A percentile compares a stretch with the other conserved stretches of the same genome.
These are phyloP conservation scores for Chunga burmeisteri DNA, from an alignment of 2,113 vertebrate genomes.

Conservation along the genomic window DNA sequence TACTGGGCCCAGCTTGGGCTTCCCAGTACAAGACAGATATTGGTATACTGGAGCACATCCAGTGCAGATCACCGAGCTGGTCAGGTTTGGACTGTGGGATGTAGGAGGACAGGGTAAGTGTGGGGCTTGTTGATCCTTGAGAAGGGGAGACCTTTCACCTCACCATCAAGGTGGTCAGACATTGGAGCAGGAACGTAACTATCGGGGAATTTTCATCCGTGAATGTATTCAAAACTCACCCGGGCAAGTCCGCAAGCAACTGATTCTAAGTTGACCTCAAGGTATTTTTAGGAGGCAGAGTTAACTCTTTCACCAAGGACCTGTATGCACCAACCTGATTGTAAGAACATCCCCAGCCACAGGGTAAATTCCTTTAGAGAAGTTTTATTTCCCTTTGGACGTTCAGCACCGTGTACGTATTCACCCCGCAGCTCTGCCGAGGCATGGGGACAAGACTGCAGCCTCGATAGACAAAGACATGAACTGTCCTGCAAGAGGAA, in stretches of 20 bases:
- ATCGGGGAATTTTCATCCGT: neutral
- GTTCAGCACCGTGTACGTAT: neutral
- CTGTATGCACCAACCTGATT: neutral
- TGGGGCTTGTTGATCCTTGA: neutral
- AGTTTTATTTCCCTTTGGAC: neutral
- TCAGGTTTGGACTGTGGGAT: neutral
- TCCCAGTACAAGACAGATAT: neutral
- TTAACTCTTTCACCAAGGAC: neutral
- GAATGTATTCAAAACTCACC: neutral
- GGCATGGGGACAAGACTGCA: neutral
- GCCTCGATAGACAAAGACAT: neutral
- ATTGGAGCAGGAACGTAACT: rapidly evolving
- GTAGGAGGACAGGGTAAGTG: rapidly evolving
- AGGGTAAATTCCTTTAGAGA: neutral
- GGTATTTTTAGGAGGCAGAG: neutral
- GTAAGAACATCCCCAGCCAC: neutral
- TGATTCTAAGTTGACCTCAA: neutral
- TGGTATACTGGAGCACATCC: neutral
- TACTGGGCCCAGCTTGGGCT: neutral
- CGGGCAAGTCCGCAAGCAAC: neutral
- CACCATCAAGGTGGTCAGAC: neutral
- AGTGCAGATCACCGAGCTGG: neutral
- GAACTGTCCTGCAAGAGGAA: neutral
- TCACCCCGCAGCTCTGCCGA: neutral
- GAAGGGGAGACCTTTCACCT: neutral